Evolutionary conservation across 2,113 vertebrate genomes (phyloP).

Genomic region (Chloropsis hardwickii): DNA sequence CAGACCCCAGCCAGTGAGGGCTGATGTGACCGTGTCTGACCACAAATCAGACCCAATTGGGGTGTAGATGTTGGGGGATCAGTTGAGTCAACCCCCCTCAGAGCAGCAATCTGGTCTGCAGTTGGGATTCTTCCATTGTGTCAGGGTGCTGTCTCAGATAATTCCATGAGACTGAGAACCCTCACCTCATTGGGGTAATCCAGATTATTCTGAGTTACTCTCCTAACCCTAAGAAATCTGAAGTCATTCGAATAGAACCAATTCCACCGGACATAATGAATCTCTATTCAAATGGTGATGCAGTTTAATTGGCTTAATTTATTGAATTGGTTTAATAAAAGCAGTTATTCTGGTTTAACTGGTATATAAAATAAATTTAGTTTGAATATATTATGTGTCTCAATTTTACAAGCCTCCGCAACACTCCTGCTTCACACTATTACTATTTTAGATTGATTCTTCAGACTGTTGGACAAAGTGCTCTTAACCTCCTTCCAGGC

Average conservation of each 20-base stretch:
- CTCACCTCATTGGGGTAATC: background rate
- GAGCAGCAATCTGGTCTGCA: background rate
- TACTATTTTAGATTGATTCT: background rate
- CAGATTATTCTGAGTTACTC: background rate
- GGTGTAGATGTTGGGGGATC: background rate
- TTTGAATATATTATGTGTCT: background rate
- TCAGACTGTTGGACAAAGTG: background rate
- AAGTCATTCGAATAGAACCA: background rate
- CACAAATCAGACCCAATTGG: background rate
- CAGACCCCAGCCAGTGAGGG: background rate
- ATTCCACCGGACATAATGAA: background rate
- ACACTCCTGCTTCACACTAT: background rate
- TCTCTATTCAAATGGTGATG: background rate
- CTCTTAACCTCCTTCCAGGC: background rate
- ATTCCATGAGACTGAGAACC: background rate
- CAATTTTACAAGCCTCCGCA: background rate
- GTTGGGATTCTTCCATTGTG: background rate
- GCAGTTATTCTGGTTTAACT: background rate
- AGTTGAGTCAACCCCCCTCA: fast-evolving
- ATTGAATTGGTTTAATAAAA: background rate
- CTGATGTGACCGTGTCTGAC: fast-evolving
- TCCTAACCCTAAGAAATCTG: background rate
- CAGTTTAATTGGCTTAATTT: background rate
- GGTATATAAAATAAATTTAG: background rate
- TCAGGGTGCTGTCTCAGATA: background rate